A percentile compares a stretch with the other conserved stretches of the same genome.
These are phyloP conservation scores for Sebastes cheni DNA, from an alignment of 2,797 vertebrate species.

Conservation along the genomic window DNA sequence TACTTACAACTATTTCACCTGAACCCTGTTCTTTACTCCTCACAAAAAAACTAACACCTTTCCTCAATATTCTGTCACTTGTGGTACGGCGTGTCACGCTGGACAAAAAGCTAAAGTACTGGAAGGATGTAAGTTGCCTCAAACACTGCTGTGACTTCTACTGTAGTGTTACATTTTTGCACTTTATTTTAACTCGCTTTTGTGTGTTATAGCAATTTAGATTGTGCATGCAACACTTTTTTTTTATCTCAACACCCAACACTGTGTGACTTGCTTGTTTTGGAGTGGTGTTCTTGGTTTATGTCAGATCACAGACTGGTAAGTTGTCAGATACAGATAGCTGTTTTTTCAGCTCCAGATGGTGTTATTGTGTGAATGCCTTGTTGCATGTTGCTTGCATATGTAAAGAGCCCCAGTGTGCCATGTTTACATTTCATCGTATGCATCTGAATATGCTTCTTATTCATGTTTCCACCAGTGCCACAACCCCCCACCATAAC, in stretches of 20 bases:
- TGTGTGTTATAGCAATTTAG: conserved; percentile 50
- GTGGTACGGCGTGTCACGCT: conserved; percentile 85
- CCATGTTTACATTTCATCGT: neutral
- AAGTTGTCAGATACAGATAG: conserved; percentile 1
- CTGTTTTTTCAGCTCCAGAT: conserved; percentile 30
- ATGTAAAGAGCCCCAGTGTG: neutral
- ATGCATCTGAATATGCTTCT: conserved; percentile 6
- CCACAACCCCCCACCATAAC: conserved; percentile 96
- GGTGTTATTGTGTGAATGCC: conserved; percentile 9
- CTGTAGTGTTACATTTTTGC: conserved; percentile 53
- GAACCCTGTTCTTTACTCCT: conserved; percentile 34
- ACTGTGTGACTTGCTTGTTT: conserved; percentile 33
- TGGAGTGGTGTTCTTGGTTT: conserved; percentile 26
- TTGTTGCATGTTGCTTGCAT: conserved; percentile 55
- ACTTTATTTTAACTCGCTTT: conserved; percentile 7
- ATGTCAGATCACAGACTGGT: conserved; percentile 14
- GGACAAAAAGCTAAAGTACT: conserved; percentile 96
- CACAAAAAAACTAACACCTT: conserved; percentile 87
- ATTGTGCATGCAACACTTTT: conserved; percentile 61
- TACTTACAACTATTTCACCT: conserved; percentile 46
- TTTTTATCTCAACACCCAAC: neutral
- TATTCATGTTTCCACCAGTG: conserved; percentile 82
- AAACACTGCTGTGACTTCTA: conserved; percentile 69
- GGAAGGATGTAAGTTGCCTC: conserved; percentile 95
- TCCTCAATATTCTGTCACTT: conserved; percentile 86